Conservation (phyloP, 1,140 invertebrate species). For the Sycobia sp. region DNA sequence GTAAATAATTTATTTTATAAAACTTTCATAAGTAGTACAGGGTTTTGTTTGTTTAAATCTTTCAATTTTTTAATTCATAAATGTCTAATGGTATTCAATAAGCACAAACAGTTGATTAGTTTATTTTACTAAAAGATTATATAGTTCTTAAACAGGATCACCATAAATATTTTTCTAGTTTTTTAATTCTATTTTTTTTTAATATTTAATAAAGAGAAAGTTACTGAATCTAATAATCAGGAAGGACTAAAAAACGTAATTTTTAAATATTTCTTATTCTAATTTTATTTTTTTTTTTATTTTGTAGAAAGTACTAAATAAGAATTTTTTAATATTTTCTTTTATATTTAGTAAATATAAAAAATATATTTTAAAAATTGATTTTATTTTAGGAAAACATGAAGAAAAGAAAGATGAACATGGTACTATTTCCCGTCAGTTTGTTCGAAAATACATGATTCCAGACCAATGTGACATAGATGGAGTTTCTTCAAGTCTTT, state of each 20-base stretch:
- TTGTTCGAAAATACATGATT: conserved; percentile 70
- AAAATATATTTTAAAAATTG: not conserved
- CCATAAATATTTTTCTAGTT: too few species aligned
- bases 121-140: too few species aligned
- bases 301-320: not conserved
- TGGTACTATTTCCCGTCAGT: conserved; percentile 71
- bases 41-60: not conserved
- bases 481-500: conserved; percentile 70
- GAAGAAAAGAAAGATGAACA: conserved; percentile 72
- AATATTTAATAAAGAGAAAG: too few species aligned
- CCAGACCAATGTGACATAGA: conserved; percentile 71
- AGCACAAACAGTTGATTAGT: too few species aligned
- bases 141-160: too few species aligned
- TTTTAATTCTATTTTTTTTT: too few species aligned
- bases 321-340: not conserved
- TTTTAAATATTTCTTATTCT: not conserved
- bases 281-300: not conserved
- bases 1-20: conserved; percentile 43
- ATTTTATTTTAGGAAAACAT: conserved; percentile 73
- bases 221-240: not conserved
- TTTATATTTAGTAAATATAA: not conserved
- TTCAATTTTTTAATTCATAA: too few species aligned
- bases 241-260: not conserved
- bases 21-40: too few species aligned
- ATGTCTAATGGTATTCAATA: too few species aligned